Evolutionary conservation across 2,888 invertebrate genomes (phyloP), one percentile per base, ranked within the genome.

Genomic region (Hedya salicella): DNA sequence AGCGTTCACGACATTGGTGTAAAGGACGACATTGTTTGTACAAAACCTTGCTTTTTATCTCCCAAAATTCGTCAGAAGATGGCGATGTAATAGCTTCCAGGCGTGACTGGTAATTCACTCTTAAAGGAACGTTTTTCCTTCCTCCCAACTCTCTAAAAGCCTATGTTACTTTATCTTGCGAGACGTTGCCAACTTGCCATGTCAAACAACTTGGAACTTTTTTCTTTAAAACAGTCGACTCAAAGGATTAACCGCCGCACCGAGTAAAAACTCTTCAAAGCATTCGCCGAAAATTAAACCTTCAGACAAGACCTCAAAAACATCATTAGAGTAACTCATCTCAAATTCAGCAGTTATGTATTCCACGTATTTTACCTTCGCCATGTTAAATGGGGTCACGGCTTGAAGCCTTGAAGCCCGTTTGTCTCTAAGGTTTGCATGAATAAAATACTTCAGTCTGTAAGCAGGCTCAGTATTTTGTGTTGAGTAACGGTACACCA

Each of bases 381-480:
- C 50, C 30, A 30, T 61, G 50, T 40, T 61, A 61, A 61, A 61
- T 61, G 61, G 50, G 50, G 61, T 64, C 63, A 64, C 48, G 57
- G 42, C 32, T 25, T 25, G 50, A 40, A 30, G 25, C 61, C 32
- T 25, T 25, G 50, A 40, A 30, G 25, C 61, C 30, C 40, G 40
- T 61, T 50, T 61, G 61, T 61, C 49, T 49, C 11, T 40, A 42
- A 48, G 32, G 48, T 61, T 66, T 61, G 19, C 60, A 61, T 66
- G 54, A 60, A 66, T 66, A 66, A 65, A 54, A 66, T 66, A 61
- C 53, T 59, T 25, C 46, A 19, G 17, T 25, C 60, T 53, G 53
- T 60, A 40, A 17, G 42, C 32, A 14, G 56, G 30, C 56, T 57
- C 44, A 57, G 64, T 44, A 44, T 39, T 59, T 44, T 42, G 44